phyloP scores from a whole-genome alignment of 2,113 vertebrate species.

The Amblyopsis rosae region DNA sequence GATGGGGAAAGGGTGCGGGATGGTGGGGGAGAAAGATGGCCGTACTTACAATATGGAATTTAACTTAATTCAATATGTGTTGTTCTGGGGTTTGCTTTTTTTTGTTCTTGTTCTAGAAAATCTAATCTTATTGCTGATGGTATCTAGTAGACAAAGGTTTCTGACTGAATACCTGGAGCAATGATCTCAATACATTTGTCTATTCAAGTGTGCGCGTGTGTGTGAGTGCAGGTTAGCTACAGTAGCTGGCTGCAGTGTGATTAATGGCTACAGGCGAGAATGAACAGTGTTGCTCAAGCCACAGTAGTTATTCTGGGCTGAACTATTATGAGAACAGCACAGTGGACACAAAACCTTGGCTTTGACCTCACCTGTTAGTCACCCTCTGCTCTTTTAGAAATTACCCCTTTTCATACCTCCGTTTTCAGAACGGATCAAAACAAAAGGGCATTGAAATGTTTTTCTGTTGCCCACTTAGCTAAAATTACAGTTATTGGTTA shows the following conservation, averaged over 20 bases:
- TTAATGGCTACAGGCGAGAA: slow-evolving; percentile 68
- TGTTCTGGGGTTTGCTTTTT: too few relatives aligned
- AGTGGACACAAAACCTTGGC: slow-evolving; percentile 61
- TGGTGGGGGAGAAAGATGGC: not conserved
- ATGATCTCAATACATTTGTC: not conserved
- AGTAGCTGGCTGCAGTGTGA: slow-evolving; percentile 46
- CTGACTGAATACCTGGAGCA: not conserved
- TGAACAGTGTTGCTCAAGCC: slow-evolving; percentile 53
- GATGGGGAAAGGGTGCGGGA: slow-evolving; percentile 12
- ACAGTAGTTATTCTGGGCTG: slow-evolving; percentile 68
- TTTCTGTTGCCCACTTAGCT: too few relatives aligned
- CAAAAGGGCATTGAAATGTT: too few relatives aligned
- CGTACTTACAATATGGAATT: too few relatives aligned
- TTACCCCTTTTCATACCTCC: too few relatives aligned
- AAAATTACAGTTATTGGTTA: too few relatives aligned
- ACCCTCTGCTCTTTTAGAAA: slow-evolving; percentile 38
- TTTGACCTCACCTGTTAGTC: slow-evolving; percentile 64
- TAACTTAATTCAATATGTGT: not conserved
- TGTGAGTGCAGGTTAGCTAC: slow-evolving; percentile 11
- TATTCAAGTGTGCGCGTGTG: not conserved
- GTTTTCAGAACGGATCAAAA: too few relatives aligned
- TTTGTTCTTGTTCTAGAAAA: not conserved
- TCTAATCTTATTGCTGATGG: slow-evolving; percentile 12
- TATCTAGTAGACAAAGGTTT: not conserved
- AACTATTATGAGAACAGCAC: slow-evolving; percentile 55